phyloP scores from a whole-genome alignment of 1,140 invertebrate genomes.

The Zaprionus inermis region DNA sequence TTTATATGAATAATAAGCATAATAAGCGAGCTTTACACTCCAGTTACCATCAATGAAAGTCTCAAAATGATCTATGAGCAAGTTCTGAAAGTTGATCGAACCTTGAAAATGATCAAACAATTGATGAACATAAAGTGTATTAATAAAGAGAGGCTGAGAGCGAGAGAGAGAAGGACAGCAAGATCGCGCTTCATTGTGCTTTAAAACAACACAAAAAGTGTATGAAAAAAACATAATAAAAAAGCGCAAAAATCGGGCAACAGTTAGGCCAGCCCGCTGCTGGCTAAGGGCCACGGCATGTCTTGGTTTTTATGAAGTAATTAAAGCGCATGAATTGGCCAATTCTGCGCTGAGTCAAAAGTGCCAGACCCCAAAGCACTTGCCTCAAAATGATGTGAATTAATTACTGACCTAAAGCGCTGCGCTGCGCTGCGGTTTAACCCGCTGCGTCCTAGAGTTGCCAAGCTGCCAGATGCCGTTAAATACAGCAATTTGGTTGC shows the following conservation, averaged over 20 bases:
- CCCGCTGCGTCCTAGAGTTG: conserved; percentile 15
- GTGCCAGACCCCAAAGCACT: conserved; percentile 36
- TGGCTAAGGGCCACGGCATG: conserved; percentile 49
- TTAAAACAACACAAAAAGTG: conserved; percentile 32
- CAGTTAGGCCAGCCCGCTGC: conserved; percentile 40
- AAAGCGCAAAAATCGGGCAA: conserved; percentile 60
- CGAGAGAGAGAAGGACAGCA: conserved; percentile 13
- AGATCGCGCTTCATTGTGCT: background rate
- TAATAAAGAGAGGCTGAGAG: conserved; percentile 20
- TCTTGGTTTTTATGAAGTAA: conserved; percentile 74
- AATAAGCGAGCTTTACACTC: conserved; percentile 61
- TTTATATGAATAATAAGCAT: background rate
- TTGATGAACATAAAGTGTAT: conserved; percentile 44
- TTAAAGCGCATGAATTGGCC: conserved; percentile 82
- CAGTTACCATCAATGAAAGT: conserved; percentile 60
- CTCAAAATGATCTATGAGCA: background rate
- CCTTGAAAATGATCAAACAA: conserved; percentile 67
- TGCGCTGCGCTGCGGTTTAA: conserved; percentile 19
- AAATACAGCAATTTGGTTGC: conserved; percentile 51
- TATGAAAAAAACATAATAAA: conserved; percentile 28
- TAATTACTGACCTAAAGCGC: conserved; percentile 80
- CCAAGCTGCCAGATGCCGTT: conserved; percentile 63
- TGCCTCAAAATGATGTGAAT: conserved; percentile 64
- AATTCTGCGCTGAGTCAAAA: conserved; percentile 61
- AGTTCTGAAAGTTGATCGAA: conserved; percentile 69